Percentiles rank a stretch among this genome's conserved stretches.
phyloP scores from a whole-genome alignment of 2,113 vertebrate species.

The Istiophorus platypterus region DNA sequence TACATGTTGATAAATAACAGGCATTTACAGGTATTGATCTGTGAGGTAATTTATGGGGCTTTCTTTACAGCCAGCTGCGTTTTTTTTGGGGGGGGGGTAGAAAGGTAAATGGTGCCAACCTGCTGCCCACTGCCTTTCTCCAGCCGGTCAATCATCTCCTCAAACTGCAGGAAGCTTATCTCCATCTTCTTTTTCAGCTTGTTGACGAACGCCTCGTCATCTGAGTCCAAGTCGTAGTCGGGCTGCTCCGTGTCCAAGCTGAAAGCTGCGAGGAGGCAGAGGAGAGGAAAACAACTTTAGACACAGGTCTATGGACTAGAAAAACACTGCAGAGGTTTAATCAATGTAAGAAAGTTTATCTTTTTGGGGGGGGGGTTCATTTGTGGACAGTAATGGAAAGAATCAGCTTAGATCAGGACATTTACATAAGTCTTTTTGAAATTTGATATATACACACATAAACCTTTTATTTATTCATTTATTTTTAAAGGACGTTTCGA shows the following conservation, averaged over 20 bases:
- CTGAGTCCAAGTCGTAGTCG: conserved; percentile 98
- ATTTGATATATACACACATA: too few species aligned
- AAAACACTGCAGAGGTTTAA: background rate
- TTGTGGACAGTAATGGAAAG: too few species aligned
- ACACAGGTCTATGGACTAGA: background rate
- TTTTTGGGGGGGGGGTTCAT: too few species aligned
- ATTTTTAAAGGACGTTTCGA: background rate
- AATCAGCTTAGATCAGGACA: too few species aligned
- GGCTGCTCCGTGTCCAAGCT: conserved; percentile 99
- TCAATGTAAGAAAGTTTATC: too few species aligned
- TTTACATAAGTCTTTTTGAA: too few species aligned
- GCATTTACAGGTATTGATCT: background rate
- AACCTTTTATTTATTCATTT: too few species aligned
- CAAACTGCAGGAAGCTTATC: conserved; percentile 96
- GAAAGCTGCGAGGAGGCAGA: conserved; percentile 88
- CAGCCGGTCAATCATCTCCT: conserved; percentile 98
- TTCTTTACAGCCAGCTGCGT: background rate
- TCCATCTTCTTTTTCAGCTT: conserved; percentile 99
- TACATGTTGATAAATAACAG: background rate
- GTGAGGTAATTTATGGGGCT: background rate
- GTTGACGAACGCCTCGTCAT: conserved; percentile 96
- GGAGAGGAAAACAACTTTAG: background rate
- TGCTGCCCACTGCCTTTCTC: conserved; percentile 99
- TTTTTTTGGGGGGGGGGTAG: background rate
- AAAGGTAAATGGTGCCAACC: conserved; percentile 74